Percentiles rank a stretch among this genome's conserved stretches.
These are phyloP conservation scores for Rhinoderma darwinii DNA, from an alignment of 2,113 vertebrate species.

Conservation along the genomic window DNA sequence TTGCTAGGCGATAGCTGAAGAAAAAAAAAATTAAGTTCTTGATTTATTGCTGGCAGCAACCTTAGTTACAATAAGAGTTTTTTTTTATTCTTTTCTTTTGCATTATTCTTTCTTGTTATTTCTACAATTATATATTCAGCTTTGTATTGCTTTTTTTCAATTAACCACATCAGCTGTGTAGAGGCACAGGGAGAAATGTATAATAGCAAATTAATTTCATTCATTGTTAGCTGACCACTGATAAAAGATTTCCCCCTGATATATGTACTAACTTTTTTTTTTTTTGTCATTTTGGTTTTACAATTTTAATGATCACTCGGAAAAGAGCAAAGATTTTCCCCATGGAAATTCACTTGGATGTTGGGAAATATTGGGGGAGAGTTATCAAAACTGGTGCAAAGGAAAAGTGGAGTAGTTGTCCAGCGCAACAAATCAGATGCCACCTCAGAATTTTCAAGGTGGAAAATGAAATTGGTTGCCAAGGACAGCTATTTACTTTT, in stretches of 20 bases:
- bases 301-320: background rate
- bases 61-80: background rate
- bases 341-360: too few species aligned
- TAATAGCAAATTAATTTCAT: background rate
- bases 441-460: too few species aligned
- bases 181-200: background rate
- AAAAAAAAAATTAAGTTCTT: background rate
- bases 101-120: background rate
- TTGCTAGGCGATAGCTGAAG: slow-evolving; percentile 46
- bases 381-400: too few species aligned
- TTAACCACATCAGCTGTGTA: background rate
- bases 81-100: slow-evolving; percentile 26
- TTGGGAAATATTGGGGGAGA: too few species aligned
- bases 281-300: too few species aligned
- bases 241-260: background rate
- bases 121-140: background rate
- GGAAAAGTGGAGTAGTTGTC: too few species aligned
- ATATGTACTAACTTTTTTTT: background rate
- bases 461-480: too few species aligned
- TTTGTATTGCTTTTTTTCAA: background rate
- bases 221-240: background rate
- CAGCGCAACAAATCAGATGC: too few species aligned
- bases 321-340: background rate
- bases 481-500: too few species aligned
- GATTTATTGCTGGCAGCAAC: slow-evolving; percentile 51